A percentile compares a stretch with the other conserved stretches of the same genome.
phyloP scores from a whole-genome alignment of 1,140 invertebrate species.

The Pogonomyrmex barbatus region DNA sequence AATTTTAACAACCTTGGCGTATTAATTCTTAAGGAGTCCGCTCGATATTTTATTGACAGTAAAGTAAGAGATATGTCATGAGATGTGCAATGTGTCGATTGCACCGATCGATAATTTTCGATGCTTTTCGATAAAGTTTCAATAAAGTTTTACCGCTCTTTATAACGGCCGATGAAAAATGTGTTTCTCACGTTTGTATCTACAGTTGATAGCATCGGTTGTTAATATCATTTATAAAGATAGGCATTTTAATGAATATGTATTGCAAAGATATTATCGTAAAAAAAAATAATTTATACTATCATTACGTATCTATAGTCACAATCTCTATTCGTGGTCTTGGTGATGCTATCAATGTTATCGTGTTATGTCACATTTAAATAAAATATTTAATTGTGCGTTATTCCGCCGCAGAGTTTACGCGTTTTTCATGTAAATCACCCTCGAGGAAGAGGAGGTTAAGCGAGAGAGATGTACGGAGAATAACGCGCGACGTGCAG shows the following conservation, averaged over 20 bases:
- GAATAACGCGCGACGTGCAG: background rate
- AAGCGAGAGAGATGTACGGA: slow-evolving; percentile 15
- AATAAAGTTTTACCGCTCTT: background rate
- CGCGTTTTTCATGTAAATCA: slow-evolving; percentile 16
- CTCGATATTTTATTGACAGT: slow-evolving; percentile 9
- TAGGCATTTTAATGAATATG: slow-evolving; percentile 13
- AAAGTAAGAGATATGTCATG: slow-evolving; percentile 14
- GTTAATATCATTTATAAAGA: background rate
- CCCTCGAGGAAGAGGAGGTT: slow-evolving; percentile 12
- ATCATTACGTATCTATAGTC: background rate
- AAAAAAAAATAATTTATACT: background rate
- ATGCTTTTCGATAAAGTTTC: slow-evolving; percentile 5
- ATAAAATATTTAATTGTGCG: slow-evolving; percentile 2
- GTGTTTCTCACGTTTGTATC: background rate
- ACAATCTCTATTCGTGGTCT: background rate
- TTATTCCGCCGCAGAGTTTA: slow-evolving; percentile 1
- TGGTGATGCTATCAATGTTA: background rate
- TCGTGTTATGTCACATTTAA: background rate
- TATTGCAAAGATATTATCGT: background rate
- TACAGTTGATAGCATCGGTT: background rate
- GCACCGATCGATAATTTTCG: background rate
- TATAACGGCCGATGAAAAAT: background rate
- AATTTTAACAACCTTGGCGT: slow-evolving; percentile 2
- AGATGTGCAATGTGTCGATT: background rate
- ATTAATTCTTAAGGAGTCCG: slow-evolving; percentile 19